These are phyloP conservation scores for Ceratosolen fusciceps DNA, from an alignment of 1,140 invertebrate species.

Conservation along the genomic window DNA sequence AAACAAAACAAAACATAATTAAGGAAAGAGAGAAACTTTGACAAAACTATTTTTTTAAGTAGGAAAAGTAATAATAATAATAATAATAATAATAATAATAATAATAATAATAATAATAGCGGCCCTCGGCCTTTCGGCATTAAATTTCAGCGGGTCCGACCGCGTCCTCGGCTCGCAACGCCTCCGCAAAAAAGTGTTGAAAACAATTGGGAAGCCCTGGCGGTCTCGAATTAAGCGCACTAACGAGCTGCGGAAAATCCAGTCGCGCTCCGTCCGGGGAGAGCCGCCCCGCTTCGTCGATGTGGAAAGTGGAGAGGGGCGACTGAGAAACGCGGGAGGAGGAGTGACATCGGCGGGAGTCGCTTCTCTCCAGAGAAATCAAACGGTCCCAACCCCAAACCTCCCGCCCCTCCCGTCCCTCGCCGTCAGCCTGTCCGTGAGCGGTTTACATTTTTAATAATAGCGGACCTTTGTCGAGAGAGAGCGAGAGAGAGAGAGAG, in stretches of 20 bases:
- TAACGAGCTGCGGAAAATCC: neutral
- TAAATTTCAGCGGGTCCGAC: neutral
- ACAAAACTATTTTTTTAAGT: neutral
- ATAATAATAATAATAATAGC: too few species aligned
- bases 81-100: too few species aligned
- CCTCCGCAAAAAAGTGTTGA: neutral
- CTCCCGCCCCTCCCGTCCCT: too few species aligned
- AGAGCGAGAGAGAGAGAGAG: too few species aligned
- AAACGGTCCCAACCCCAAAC: too few species aligned
- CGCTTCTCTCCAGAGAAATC: conserved; percentile 57
- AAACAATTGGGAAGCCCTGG: neutral
- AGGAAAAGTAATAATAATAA: too few species aligned
- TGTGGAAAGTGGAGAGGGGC: too few species aligned
- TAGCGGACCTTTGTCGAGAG: conserved; percentile 49
- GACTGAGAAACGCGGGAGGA: neutral
- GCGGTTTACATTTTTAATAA: conserved; percentile 65
- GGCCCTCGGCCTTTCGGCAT: neutral
- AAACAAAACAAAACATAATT: too few species aligned
- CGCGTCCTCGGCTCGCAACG: too few species aligned
- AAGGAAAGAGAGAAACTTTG: too few species aligned
- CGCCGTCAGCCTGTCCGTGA: conserved; percentile 45
- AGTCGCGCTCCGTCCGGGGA: neutral
- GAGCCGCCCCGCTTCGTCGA: too few species aligned
- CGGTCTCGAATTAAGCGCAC: neutral
- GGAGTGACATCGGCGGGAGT: neutral